Evolutionary conservation across 2,797 vertebrate genomes (phyloP), one percentile per base, ranked within the genome.

Genomic region (Myripristis murdjan): DNA sequence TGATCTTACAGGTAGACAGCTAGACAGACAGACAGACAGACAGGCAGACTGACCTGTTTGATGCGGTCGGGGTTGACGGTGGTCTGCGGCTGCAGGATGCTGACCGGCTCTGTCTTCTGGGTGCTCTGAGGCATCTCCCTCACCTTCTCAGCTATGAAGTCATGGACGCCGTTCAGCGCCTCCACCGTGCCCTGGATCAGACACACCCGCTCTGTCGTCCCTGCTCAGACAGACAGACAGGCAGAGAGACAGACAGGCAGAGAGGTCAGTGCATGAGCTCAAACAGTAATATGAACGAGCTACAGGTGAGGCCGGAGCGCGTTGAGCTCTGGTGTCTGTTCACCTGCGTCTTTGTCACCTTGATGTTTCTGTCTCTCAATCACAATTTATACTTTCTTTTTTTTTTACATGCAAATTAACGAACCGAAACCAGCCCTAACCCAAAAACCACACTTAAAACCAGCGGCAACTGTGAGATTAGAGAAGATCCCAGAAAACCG

Each of bases 101-200:
- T 99, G 95, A 99, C 97, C 26, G 98, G 97, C 79, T 99, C 98
- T 18, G 97, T 97, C 95, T 99, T 99, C 92, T 98, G 97, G 92
- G 97, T 96, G 71, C 98, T 99, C 93, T 99, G 98, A 87, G 98
- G 98, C 98, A 99, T 99, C 95, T 99, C 98, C 6, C 98, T 96
- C 81, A 99, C 98, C 92, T 99, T 99, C 93, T 99, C 98, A 31
- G 98, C 98, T 67, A 99, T 98, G 92, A 99, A 99, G 93, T 97
- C 97, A 94, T 99, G 97, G 86, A 99, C 98, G 48, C 97, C 97
- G 91, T 99, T 99, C 83, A 99, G 95, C 61, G 98, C 97, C 95
- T 99, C 98, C 35, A 98, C 97, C 60, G 98, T 99, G 93, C 98
- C 98, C 94, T 99, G 98, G 95, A 99, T 99, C 94, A 99, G 96